Evolutionary conservation across 2,113 vertebrate species (phyloP).

Genomic region (Eptesicus fuscus): DNA sequence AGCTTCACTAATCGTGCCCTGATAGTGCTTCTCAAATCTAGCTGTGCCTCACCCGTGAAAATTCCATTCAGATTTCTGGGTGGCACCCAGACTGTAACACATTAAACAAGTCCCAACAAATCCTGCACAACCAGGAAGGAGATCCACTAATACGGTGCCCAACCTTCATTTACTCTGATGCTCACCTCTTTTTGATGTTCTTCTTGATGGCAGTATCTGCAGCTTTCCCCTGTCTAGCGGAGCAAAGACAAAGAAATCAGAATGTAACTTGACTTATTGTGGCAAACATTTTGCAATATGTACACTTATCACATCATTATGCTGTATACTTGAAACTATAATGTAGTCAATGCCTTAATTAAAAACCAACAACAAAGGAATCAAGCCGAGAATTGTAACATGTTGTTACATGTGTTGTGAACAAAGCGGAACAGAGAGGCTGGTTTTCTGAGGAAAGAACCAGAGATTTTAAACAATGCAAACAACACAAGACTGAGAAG

Average conservation of each 20-base stretch:
- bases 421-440: background rate
- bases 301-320: background rate
- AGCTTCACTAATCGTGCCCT: background rate
- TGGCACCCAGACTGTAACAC: background rate
- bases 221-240: constrained; percentile 73
- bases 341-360: background rate
- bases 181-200: constrained; percentile 65
- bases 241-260: background rate
- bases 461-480: background rate
- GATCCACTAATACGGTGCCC: background rate
- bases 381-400: background rate
- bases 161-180: background rate
- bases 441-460: background rate
- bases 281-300: background rate
- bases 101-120: background rate
- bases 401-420: background rate
- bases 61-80: background rate
- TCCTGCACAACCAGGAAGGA: background rate
- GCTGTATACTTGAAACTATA: background rate
- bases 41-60: background rate
- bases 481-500: background rate
- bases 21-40: background rate
- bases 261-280: background rate
- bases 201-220: constrained; percentile 42
- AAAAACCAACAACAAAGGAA: background rate